These are phyloP conservation scores for Furcifer pardalis DNA, from an alignment of 2,797 vertebrate genomes.

Conservation along the genomic window DNA sequence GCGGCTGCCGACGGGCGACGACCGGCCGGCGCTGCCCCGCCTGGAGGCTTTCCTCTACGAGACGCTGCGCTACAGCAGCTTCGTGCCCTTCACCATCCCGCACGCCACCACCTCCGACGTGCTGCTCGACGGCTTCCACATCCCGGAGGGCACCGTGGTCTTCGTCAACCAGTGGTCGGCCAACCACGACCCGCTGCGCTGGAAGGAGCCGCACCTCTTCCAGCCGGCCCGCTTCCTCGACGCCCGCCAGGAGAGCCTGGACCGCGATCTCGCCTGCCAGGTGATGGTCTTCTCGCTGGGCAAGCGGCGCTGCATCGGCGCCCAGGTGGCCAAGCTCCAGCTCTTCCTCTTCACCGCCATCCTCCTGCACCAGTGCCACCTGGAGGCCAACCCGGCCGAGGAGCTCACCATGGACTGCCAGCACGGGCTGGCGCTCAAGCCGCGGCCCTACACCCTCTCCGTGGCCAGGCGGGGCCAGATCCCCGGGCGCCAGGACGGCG, in stretches of 20 bases:
- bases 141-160: conserved; percentile 82
- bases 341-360: conserved; percentile 81
- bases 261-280: conserved; percentile 74
- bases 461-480: conserved; percentile 61
- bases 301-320: conserved; percentile 81
- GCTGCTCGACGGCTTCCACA: conserved; percentile 75
- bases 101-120: conserved; percentile 82
- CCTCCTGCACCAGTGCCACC: conserved; percentile 81
- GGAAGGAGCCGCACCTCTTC: conserved; percentile 80
- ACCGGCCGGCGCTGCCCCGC: conserved; percentile 71
- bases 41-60: conserved; percentile 84
- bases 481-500: not conserved
- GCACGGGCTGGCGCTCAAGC: conserved; percentile 81
- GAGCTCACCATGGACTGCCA: conserved; percentile 74
- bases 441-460: conserved; percentile 76
- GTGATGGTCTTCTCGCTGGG: conserved; percentile 85
- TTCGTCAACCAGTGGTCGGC: conserved; percentile 88
- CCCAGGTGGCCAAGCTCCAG: conserved; percentile 82
- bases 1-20: conserved; percentile 74
- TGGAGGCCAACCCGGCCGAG: conserved; percentile 75
- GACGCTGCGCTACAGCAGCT: conserved; percentile 83
- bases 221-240: conserved; percentile 79
- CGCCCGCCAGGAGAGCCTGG: conserved; percentile 58
- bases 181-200: conserved; percentile 80
- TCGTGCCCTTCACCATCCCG: conserved; percentile 84